These are phyloP conservation scores for Platyrinchus mystaceus DNA, from an alignment of 2,797 vertebrate species.

Conservation along the genomic window DNA sequence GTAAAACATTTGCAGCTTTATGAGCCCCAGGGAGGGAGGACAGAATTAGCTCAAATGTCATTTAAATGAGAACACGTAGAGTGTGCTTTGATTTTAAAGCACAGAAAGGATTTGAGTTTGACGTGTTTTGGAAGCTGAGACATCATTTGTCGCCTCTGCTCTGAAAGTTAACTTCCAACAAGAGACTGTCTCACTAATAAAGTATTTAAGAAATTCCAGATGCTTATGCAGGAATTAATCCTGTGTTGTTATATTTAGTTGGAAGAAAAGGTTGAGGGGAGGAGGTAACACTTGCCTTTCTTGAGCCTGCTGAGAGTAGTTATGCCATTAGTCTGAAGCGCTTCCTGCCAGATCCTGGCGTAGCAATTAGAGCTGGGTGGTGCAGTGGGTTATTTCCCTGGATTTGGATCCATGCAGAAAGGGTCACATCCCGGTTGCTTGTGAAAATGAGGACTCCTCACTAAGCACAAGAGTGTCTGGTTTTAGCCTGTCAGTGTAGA, in stretches of 20 bases:
- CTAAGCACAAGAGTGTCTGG: neutral
- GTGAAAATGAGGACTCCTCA: neutral
- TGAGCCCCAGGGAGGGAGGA: neutral
- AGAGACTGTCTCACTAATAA: neutral
- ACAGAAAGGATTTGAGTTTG: constrained; percentile 10
- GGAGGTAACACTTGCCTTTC: constrained; percentile 1
- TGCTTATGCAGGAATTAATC: constrained; percentile 30
- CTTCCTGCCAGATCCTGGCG: constrained; percentile 21
- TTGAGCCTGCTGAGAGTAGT: constrained; percentile 21
- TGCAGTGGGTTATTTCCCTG: neutral
- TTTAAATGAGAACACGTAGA: constrained; percentile 21
- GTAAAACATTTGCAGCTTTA: constrained; percentile 24
- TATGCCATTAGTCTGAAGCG: constrained; percentile 6
- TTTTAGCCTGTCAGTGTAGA: neutral
- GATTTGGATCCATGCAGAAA: neutral
- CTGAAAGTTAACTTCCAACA: constrained; percentile 28
- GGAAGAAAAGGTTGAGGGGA: constrained; percentile 7
- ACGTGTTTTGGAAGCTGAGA: neutral
- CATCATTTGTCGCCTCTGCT: neutral
- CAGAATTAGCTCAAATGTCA: constrained; percentile 20
- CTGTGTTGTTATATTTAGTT: neutral
- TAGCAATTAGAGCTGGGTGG: neutral
- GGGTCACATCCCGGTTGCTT: neutral
- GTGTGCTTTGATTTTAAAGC: constrained; percentile 28
- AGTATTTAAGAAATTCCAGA: constrained; percentile 51